A percentile compares a stretch with the other conserved stretches of the same genome.
phyloP scores from a whole-genome alignment of 2,113 vertebrate species.

The Nycticorax nycticorax region DNA sequence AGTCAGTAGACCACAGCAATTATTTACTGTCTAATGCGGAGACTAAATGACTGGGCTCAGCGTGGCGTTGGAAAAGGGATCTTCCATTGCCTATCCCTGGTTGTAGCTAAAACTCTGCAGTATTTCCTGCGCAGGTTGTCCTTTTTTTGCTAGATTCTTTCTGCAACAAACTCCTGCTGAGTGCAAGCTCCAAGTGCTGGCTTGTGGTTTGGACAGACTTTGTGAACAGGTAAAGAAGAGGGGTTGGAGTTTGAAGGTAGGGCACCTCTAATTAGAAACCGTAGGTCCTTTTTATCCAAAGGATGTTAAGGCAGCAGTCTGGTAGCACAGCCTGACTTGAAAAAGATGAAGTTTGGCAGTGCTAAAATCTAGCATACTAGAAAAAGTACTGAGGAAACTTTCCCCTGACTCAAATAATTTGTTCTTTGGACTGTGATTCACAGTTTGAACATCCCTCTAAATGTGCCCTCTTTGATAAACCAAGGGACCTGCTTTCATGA shows the following conservation, averaged over 20 bases:
- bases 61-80: background rate
- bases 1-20: background rate
- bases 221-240: background rate
- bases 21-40: background rate
- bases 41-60: background rate
- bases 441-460: background rate
- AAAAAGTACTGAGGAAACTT: background rate
- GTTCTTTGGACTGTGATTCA: background rate
- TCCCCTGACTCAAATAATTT: background rate
- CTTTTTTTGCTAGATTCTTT: background rate
- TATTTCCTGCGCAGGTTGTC: no score
- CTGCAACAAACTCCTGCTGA: background rate
- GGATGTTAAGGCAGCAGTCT: background rate
- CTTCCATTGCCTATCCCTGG: background rate
- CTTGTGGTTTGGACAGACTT: background rate
- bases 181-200: background rate
- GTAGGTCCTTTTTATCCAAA: background rate
- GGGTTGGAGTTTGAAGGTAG: background rate
- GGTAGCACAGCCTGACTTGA: background rate
- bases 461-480: background rate
- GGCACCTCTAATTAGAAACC: background rate
- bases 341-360: background rate
- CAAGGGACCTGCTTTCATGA: background rate
- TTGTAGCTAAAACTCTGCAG: background rate
- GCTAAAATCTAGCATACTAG: background rate